A percentile compares a stretch with the other conserved stretches of the same genome.
phyloP scores from a whole-genome alignment of 23 tunicate species.

The Styela clava region DNA sequence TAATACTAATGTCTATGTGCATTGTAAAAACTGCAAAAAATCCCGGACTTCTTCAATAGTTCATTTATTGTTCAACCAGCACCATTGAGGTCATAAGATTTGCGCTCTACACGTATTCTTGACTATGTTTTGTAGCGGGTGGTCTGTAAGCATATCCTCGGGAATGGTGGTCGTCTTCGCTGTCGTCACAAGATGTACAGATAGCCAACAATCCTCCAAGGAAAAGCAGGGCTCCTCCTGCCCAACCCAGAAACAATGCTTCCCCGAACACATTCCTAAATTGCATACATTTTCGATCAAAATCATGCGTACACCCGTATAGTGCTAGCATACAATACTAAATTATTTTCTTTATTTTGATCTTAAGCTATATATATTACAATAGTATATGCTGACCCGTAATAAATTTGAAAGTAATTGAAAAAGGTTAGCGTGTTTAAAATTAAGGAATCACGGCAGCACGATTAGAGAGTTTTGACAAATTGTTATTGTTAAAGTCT shows the following conservation, averaged over 20 bases:
- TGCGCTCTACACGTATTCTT: constrained; percentile 70
- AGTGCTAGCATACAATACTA: neutral
- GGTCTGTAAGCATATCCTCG: constrained; percentile 79
- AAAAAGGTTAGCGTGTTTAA: no score
- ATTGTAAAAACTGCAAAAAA: no score
- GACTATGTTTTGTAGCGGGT: constrained; percentile 35
- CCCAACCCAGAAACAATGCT: constrained; percentile 76
- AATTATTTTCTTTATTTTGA: neutral
- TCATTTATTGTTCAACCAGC: no score
- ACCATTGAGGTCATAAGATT: no score
- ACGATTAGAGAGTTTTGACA: no score
- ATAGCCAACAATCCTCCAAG: constrained; percentile 56
- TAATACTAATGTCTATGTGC: no score
- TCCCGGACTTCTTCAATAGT: no score
- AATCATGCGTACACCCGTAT: neutral
- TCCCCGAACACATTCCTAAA: constrained; percentile 74
- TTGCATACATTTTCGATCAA: neutral
- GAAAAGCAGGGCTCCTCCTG: constrained; percentile 51
- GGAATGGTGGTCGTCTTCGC: constrained; percentile 46
- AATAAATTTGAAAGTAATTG: neutral
- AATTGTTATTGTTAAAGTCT: no score
- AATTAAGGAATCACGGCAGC: no score
- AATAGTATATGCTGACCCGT: neutral
- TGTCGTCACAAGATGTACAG: constrained; percentile 61
- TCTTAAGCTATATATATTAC: neutral